A percentile compares a stretch with the other conserved stretches of the same genome.
Conservation (phyloP, 2,888 invertebrate species). For the Scrobipalpa atriplicella region DNA sequence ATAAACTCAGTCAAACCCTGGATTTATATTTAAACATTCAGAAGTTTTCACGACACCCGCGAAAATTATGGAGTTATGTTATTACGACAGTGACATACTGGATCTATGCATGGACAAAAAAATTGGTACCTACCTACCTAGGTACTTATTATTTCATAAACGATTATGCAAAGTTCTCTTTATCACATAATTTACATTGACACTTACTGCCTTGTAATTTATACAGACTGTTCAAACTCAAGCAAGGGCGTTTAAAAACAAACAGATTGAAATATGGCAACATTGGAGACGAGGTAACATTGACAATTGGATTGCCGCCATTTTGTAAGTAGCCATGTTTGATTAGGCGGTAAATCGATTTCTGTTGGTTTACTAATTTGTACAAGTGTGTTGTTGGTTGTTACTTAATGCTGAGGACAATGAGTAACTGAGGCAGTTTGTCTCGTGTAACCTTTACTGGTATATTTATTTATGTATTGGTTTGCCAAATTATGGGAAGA, state of each 20-base stretch:
- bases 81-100: too few relatives aligned
- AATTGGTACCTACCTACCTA: too few relatives aligned
- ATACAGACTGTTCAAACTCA: slow-evolving; percentile 19
- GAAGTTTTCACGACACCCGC: too few relatives aligned
- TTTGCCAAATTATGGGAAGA: too few relatives aligned
- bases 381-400: slow-evolving; percentile 26
- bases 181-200: not conserved
- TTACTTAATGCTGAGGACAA: slow-evolving; percentile 16
- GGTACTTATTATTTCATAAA: too few relatives aligned
- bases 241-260: slow-evolving; percentile 16
- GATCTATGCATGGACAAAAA: too few relatives aligned
- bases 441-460: not conserved
- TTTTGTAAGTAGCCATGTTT: slow-evolving; percentile 29
- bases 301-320: slow-evolving; percentile 34
- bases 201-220: not conserved
- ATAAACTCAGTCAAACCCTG: too few relatives aligned
- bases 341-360: slow-evolving; percentile 30
- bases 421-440: slow-evolving; percentile 18
- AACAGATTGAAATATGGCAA: slow-evolving; percentile 26
- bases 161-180: not conserved
- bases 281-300: slow-evolving; percentile 41
- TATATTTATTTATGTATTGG: too few relatives aligned
- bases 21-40: too few relatives aligned
- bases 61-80: too few relatives aligned
- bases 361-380: slow-evolving; percentile 38